Conservation (phyloP, 2,113 vertebrate species). For the Salminus brasiliensis region DNA sequence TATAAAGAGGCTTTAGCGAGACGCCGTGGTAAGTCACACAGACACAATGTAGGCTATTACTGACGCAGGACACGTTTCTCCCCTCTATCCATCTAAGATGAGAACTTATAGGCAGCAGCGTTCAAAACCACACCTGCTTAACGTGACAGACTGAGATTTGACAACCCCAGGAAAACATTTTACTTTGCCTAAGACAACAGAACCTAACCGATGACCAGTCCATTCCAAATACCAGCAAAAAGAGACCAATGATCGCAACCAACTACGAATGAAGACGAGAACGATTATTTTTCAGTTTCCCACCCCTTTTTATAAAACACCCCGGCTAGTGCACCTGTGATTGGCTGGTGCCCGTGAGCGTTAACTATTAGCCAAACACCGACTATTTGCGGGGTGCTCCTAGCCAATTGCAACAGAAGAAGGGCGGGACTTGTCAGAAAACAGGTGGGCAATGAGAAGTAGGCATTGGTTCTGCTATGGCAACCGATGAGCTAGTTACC, state of each 20-base stretch:
- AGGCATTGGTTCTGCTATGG: conserved; percentile 27
- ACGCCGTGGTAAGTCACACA: neutral
- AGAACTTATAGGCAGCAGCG: neutral
- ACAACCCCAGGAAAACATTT: too few species aligned
- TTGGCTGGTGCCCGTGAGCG: neutral
- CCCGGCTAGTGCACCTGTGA: neutral
- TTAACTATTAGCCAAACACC: neutral
- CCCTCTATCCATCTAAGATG: neutral
- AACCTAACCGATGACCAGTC: too few species aligned
- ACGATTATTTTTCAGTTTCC: neutral
- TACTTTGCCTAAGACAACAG: neutral
- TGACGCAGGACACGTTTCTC: neutral
- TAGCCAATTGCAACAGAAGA: neutral
- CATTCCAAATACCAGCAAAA: too few species aligned
- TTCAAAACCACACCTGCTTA: too few species aligned
- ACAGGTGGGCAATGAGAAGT: neutral
- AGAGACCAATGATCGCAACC: too few species aligned
- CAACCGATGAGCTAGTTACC: conserved; percentile 29
- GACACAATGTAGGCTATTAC: neutral
- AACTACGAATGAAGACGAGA: neutral
- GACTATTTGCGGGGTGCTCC: neutral
- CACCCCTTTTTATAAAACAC: neutral
- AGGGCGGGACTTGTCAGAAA: neutral
- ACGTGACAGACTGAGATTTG: too few species aligned
- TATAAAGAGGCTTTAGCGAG: neutral